Evolutionary conservation across 2,113 vertebrate species (phyloP), one percentile per base, ranked within the genome.

Genomic region (Xenotilapia leptura): DNA sequence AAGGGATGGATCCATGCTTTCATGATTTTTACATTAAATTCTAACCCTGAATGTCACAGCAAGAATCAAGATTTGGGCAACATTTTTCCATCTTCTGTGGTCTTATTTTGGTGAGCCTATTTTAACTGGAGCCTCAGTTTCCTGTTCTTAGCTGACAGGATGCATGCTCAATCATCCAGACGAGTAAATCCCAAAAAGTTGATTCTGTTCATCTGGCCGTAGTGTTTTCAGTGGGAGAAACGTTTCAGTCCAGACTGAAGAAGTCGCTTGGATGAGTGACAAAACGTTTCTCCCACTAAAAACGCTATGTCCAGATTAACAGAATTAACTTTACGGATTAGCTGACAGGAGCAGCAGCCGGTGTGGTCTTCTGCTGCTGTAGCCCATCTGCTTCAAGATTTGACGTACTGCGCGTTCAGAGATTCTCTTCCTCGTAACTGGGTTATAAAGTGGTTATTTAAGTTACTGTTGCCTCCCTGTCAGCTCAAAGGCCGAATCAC

Each of bases 301-400:
- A 68, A 38, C 3, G 6, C 33, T 38, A 38, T 21, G 33, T 38
- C 33, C 19, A 38, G 33, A 68, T 38, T 0, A 68, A 68, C 33
- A 68, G 33, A 65, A 68, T 38, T 7, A 38, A 38, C 33, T 38
- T 13, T 21, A 21, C 1, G 11, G 19, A 38, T 68, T 68, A 21
- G 6, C 33, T 21, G 33, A 38, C 65, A 70, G n/a, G n/a, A 70
- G 38, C n/a, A 13, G n/a, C 65, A 1, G n/a, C 2, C 12, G 0
- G 38, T 23, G n/a, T 42, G 65, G 36, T 42, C 36, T 70, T 70
- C 65, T 70, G 65, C 36, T 70, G 36, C 65, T 70, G 65, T 42
- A 15, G 36, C 65, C 19, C 60, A 21, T 21, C 19, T 65, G 60
- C 60, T 68, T 68, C 60, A 21, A 68, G 33, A 65, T 38, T 38